Base-by-base conservation (phyloP, 2,888 invertebrate genomes). In the Chorisops tibialis region DNA sequence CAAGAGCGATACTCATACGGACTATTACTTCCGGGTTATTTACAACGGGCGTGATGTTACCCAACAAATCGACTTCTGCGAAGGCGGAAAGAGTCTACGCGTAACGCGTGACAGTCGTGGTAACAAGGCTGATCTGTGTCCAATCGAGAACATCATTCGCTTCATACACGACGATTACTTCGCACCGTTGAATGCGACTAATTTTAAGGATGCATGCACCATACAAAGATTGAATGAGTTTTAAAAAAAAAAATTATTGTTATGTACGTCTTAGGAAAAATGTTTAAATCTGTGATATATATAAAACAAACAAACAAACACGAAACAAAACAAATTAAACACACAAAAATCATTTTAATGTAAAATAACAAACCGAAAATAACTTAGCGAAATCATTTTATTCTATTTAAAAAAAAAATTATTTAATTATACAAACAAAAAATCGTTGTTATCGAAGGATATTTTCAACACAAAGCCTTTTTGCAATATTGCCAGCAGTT, bases 111-210 rank as follows among this genome's bases (percentile, higher is more conserved):
- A 81, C 58, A 79, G 78, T 45, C 78, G 64, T 67, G 80, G 65
- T 72, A 83, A 70, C 73, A 79, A 75, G 63, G 79, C 85, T 49
- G 85, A 86, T 72, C 75, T 91, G 1, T 95, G 94, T 77, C 89
- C 91, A 3, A 89, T 95, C 67, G 93, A 93, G 75, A 88, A 88
- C 72, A 92, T 95, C 65, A 87, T 92, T 9, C 81, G 93, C 65
- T 94, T 93, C 76, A 83, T 94, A 65, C 91, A 93, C 69, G 91
- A 91, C 68, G 91, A 93, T 77, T 93, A 93, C 74, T 92, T 95
- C 72, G 79, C 84, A 12, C 81, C 84, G 58, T 86, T 94, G 69
- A 93, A 93, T 74, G 88, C 87, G n/a, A 91, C 89, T 12, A 93
- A 93, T 77, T 93, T 88, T 73, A 92, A 92, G 75, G 92, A 93